Evolutionary conservation across 2,113 vertebrate species (phyloP), one percentile per base, ranked within the genome.

Genomic region (Toxostoma redivivum): DNA sequence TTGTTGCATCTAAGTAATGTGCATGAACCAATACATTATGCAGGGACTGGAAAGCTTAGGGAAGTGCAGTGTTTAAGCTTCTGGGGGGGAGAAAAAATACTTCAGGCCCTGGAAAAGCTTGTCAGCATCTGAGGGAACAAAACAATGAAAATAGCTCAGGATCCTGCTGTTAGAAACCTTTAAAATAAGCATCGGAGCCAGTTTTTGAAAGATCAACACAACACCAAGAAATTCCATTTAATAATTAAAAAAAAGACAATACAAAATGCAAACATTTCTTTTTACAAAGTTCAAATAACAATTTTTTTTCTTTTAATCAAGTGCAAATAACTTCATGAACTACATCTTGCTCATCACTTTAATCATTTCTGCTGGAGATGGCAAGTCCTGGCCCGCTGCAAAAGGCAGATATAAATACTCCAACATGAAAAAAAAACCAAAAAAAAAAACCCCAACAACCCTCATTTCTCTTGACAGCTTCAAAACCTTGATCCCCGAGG

Each of bases 321-420:
- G 99, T 99, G 99, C 99, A 99, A 99, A 99, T 99, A 99, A 99
- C 97, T 98, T 98, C 98, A 98, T 98, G 98, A 98, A 99, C 98
- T 98, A 98, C 98, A 97, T 98, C 97, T 94, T 94, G 71, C 77
- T 83, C 95, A 73, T 92, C 93, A 77, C 92, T 97, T 95, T 91
- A 90, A 91, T 95, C 8, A 3, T 84, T 95, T 66, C 88, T 95
- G 93, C 94, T 96, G 87, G 89, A 93, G 96, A 91, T 92, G 96
- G 80, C 93, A 73, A 84, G 86, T 86, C 18, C 15, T 38, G 91
- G 92, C 95, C 94, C 9, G 58, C 92, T 92, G 97, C 94, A 90
- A 96, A 97, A 96, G 96, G 94, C 96, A 95, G 83, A 90, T 96
- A 98, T 92, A 98, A 98, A 91, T 95, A 97, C 70, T 93, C 96